Conservation (phyloP, 2,797 vertebrate genomes). For the Oreochromis grahami region DNA sequence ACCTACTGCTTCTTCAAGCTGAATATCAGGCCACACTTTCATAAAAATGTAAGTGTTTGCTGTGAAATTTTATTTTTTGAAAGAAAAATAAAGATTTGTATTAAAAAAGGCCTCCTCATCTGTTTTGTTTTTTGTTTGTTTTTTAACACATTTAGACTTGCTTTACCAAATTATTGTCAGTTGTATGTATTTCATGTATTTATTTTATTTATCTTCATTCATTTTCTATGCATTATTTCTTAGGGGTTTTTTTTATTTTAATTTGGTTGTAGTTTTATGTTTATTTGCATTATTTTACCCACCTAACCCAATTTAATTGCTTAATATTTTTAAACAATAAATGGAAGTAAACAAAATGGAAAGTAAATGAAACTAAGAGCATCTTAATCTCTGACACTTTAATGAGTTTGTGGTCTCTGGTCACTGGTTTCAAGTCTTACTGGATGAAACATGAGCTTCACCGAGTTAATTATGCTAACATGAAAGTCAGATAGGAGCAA, state of each 20-base stretch:
- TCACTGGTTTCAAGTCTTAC: neutral
- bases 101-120: neutral
- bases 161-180: neutral
- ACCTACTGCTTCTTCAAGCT: neutral
- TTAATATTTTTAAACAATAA: neutral
- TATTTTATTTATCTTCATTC: neutral
- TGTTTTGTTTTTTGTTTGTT: neutral
- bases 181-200: neutral
- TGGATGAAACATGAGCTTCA: neutral
- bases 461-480: neutral
- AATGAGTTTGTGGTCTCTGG: neutral
- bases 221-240: neutral
- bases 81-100: conserved; percentile 9
- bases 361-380: neutral
- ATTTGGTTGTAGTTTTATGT: neutral
- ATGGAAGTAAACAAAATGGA: neutral
- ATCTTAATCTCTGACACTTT: neutral
- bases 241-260: neutral
- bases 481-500: neutral
- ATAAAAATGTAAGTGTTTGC: neutral
- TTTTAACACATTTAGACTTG: neutral
- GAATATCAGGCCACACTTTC: neutral
- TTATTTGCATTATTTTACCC: neutral
- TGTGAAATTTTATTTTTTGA: neutral
- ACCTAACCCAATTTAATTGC: neutral